Evolutionary conservation across 2,797 vertebrate species (phyloP).

Genomic region (Sebastes iracundus): DNA sequence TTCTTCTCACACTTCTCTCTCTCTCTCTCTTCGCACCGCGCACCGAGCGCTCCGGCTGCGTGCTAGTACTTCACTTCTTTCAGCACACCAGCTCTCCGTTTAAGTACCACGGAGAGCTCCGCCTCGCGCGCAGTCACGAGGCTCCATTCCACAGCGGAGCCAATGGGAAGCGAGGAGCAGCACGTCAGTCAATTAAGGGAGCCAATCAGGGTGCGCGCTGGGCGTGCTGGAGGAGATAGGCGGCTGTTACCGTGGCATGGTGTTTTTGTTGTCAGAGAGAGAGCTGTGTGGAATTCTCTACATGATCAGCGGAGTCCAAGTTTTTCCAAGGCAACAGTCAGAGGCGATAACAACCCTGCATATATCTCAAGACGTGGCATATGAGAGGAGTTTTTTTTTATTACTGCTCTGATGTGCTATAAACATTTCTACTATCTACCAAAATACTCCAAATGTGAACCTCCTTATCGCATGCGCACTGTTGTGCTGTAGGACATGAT

Average conservation of each 20-base stretch:
- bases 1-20: conserved; percentile 43
- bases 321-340: conserved; percentile 32
- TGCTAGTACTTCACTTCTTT: conserved; percentile 35
- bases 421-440: conserved; percentile 35
- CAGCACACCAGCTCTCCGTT: conserved; percentile 67
- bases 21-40: conserved; percentile 38
- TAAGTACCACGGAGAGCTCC: conserved; percentile 83
- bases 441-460: conserved; percentile 1
- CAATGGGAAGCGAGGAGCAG: conserved; percentile 39
- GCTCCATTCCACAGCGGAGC: background rate
- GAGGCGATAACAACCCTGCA: conserved; percentile 33
- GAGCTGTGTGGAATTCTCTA: conserved; percentile 51
- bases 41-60: conserved; percentile 50
- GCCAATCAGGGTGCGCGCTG: conserved; percentile 55
- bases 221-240: conserved; percentile 50
- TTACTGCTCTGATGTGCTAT: conserved; percentile 33
- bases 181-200: conserved; percentile 34
- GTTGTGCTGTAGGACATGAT: conserved; percentile 31
- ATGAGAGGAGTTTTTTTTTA: conserved; percentile 23
- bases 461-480: conserved; percentile 20
- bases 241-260: conserved; percentile 77
- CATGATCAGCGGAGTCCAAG: conserved; percentile 52
- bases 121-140: conserved; percentile 59
- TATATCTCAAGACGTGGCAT: conserved; percentile 41
- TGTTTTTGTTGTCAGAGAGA: conserved; percentile 72